These are phyloP conservation scores for Eilema caniola DNA, from an alignment of 2,888 invertebrate species.

Conservation along the genomic window DNA sequence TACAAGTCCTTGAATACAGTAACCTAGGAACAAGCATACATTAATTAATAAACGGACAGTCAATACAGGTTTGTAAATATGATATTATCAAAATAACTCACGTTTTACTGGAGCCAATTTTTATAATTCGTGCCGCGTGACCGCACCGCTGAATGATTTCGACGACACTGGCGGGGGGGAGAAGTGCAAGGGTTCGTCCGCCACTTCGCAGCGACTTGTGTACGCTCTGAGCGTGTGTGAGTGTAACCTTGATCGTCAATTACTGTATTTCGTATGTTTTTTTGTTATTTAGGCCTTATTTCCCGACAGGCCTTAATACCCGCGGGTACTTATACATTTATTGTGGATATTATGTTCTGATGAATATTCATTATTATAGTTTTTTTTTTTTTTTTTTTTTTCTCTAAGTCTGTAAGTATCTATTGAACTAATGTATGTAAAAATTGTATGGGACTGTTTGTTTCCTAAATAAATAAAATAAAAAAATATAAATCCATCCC, in stretches of 20 bases:
- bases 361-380: no score
- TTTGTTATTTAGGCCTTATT: slow-evolving; percentile 36
- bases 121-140: slow-evolving; percentile 1
- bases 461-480: no score
- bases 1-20: slow-evolving; percentile 12
- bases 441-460: no score
- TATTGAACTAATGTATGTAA: no score
- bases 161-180: neutral
- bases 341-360: no score
- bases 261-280: slow-evolving; percentile 23
- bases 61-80: slow-evolving; percentile 20
- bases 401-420: no score
- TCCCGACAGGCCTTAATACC: slow-evolving; percentile 37
- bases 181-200: slow-evolving; percentile 8
- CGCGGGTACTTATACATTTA: no score
- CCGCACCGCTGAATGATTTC: slow-evolving; percentile 14
- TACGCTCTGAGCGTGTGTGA: slow-evolving; percentile 23
- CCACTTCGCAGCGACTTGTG: slow-evolving; percentile 21
- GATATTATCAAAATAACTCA: slow-evolving; percentile 31
- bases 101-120: slow-evolving; percentile 17
- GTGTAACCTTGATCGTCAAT: slow-evolving; percentile 27
- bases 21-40: slow-evolving; percentile 22
- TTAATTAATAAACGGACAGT: slow-evolving; percentile 24
- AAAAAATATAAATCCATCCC: no score
- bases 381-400: no score